Conservation (phyloP, 1,140 invertebrate species). For the Chironomus striatipennis region DNA sequence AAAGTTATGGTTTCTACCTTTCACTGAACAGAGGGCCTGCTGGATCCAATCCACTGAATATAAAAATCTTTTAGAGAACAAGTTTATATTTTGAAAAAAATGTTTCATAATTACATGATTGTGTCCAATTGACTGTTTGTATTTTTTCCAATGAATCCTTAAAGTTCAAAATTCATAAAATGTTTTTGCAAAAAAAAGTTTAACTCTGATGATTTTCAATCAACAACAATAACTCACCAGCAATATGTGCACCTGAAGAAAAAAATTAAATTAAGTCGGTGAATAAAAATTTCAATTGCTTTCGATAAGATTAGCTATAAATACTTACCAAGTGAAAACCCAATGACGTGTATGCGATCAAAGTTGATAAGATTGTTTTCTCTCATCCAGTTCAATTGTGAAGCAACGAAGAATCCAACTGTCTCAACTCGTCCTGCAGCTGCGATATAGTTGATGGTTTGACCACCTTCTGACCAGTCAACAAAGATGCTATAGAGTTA, state of each 20-base stretch:
- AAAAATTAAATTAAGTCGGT: no score
- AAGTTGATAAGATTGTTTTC: conserved; percentile 28
- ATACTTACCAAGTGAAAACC: conserved; percentile 47
- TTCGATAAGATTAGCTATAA: neutral
- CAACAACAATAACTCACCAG: conserved; percentile 42
- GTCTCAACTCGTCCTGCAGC: neutral
- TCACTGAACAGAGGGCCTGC: no score
- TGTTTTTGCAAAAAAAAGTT: no score
- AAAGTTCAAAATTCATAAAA: no score
- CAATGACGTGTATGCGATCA: conserved; percentile 49
- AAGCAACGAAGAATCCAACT: neutral
- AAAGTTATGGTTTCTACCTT: no score
- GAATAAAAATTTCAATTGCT: no score
- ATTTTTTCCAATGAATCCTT: conserved; percentile 38
- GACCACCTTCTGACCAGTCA: neutral
- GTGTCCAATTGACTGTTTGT: conserved; percentile 30
- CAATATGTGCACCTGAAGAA: conserved; percentile 51
- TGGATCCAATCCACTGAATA: no score
- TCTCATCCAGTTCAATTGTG: neutral
- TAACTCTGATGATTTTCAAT: no score
- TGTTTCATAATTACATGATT: conserved; percentile 28
- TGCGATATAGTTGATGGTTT: conserved; percentile 2
- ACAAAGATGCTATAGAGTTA: neutral
- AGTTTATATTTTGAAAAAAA: no score
- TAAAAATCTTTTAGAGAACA: no score